phyloP scores from a whole-genome alignment of 2,113 vertebrate genomes.

The Ciconia stormi region DNA sequence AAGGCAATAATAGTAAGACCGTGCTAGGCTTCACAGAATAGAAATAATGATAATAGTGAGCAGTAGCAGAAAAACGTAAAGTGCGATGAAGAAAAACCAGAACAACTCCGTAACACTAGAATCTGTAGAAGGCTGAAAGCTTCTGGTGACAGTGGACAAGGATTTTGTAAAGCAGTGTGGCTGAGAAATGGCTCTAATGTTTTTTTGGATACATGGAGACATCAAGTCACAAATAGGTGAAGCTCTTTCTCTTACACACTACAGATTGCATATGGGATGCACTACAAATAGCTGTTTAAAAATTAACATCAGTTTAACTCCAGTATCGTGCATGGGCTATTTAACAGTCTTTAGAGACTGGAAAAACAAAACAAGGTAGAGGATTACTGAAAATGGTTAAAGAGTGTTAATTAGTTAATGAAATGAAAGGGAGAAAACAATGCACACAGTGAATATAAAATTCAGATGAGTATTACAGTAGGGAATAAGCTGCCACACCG shows the following conservation, averaged over 20 bases:
- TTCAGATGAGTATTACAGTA: not conserved
- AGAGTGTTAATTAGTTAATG: constrained; percentile 26
- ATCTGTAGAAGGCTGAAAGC: not conserved
- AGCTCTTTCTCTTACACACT: not conserved
- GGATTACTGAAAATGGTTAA: constrained; percentile 21
- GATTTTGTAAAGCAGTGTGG: not conserved
- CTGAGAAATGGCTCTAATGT: not conserved
- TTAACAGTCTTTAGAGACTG: not conserved
- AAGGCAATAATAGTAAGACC: not conserved
- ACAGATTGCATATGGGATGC: not conserved
- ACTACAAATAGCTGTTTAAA: constrained; percentile 6
- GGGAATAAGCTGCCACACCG: not conserved
- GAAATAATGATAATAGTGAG: not conserved
- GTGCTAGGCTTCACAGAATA: not conserved
- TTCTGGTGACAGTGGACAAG: not conserved
- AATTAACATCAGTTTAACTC: not conserved
- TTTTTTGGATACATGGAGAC: not conserved
- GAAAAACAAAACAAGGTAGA: not conserved
- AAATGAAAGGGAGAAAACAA: constrained; percentile 17
- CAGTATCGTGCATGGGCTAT: not conserved
- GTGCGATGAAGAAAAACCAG: rapidly evolving
- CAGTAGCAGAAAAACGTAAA: not conserved
- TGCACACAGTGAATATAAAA: not conserved
- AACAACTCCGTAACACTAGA: rapidly evolving
- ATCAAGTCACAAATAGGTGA: not conserved